These are phyloP conservation scores for Ceratoteleas bidentatus DNA, from an alignment of 1,140 invertebrate species.

Conservation along the genomic window DNA sequence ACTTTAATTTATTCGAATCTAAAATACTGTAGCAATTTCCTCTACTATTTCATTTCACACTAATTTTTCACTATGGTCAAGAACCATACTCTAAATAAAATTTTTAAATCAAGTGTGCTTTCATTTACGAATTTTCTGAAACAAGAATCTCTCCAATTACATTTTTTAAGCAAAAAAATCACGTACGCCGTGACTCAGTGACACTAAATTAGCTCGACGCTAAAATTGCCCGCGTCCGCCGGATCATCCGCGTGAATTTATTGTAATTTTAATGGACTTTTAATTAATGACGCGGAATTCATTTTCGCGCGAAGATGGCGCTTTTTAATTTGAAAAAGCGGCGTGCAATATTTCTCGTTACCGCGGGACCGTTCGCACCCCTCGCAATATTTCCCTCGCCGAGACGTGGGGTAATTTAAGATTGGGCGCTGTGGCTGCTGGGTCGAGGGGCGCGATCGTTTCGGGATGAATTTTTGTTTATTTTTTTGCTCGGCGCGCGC, in stretches of 20 bases:
- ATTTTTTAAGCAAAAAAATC: no score
- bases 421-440: conserved; percentile 24
- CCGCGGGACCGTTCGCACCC: conserved; percentile 31
- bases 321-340: conserved; percentile 31
- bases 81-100: no score
- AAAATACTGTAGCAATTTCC: no score
- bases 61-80: no score
- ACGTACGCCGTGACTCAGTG: no score
- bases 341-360: conserved; percentile 16
- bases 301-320: not conserved
- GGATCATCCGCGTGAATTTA: not conserved
- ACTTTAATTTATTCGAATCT: no score
- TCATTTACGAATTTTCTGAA: no score
- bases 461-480: conserved; percentile 43
- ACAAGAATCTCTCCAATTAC: no score
- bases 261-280: conserved; percentile 8
- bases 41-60: no score
- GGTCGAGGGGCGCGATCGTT: conserved; percentile 23
- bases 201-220: no score
- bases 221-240: no score
- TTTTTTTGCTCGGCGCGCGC: conserved; percentile 14
- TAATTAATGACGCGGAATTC: conserved; percentile 1
- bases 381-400: conserved; percentile 35
- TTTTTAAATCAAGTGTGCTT: no score
- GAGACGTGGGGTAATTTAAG: conserved; percentile 42